Conservation (phyloP, 2,888 invertebrate genomes). For the Mystacides longicornis region DNA sequence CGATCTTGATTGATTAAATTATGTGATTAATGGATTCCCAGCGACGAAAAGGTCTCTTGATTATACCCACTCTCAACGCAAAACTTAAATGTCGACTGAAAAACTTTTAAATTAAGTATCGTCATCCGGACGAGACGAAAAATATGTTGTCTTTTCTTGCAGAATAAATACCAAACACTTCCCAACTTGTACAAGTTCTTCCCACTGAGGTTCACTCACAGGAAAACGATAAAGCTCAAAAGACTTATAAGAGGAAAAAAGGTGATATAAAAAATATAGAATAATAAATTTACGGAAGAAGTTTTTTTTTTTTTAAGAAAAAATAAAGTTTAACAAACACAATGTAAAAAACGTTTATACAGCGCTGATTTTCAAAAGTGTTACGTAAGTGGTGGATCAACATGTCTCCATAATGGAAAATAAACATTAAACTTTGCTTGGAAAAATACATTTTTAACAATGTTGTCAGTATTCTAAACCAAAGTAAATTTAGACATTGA, state of each 20-base stretch:
- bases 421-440: too few relatives aligned
- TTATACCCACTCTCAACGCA: neutral
- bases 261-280: neutral
- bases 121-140: neutral
- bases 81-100: neutral
- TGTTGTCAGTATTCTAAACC: too few relatives aligned
- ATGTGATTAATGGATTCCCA: neutral
- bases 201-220: neutral
- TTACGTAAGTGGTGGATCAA: too few relatives aligned
- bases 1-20: neutral
- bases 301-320: too few relatives aligned
- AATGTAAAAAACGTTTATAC: too few relatives aligned
- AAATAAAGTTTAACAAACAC: too few relatives aligned
- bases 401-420: too few relatives aligned
- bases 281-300: too few relatives aligned
- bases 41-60: neutral
- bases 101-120: neutral
- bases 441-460: too few relatives aligned
- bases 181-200: neutral
- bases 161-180: neutral
- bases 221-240: neutral
- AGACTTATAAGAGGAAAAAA: neutral
- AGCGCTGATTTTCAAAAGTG: too few relatives aligned
- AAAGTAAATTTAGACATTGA: too few relatives aligned
- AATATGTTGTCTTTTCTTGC: neutral